phyloP scores from a whole-genome alignment of 2,113 vertebrate species.

The Litocranius walleri region DNA sequence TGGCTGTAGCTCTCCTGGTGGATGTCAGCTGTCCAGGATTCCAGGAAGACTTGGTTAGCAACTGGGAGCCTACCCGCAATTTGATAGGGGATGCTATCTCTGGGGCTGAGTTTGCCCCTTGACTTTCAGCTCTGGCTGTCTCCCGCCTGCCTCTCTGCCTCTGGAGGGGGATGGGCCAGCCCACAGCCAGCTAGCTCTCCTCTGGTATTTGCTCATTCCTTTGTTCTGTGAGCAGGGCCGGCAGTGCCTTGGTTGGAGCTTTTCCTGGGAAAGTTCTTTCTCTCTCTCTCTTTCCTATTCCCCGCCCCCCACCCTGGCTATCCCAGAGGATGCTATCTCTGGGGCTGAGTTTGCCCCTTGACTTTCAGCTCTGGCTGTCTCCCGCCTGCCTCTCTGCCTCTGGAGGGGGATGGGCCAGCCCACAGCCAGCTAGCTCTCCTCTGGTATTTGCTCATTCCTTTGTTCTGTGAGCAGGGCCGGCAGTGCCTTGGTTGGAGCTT shows the following conservation, averaged over 20 bases:
- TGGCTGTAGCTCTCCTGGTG: neutral
- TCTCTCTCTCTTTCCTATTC: neutral
- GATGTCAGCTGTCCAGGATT: neutral
- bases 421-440: neutral
- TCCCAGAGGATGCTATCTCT: neutral
- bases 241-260: neutral
- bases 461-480: neutral
- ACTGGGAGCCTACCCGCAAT: neutral
- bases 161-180: neutral
- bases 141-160: neutral
- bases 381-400: neutral
- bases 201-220: neutral
- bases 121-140: neutral
- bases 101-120: neutral
- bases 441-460: neutral
- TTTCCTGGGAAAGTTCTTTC: neutral
- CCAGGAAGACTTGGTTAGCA: neutral
- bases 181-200: neutral
- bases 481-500: neutral
- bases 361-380: neutral
- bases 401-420: neutral
- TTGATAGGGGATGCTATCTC: neutral
- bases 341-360: neutral
- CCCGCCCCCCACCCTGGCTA: accelerated
- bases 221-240: neutral